Evolutionary conservation across 2,797 vertebrate species (phyloP), one percentile per base, ranked within the genome.

Genomic region (Saxicola maurus): DNA sequence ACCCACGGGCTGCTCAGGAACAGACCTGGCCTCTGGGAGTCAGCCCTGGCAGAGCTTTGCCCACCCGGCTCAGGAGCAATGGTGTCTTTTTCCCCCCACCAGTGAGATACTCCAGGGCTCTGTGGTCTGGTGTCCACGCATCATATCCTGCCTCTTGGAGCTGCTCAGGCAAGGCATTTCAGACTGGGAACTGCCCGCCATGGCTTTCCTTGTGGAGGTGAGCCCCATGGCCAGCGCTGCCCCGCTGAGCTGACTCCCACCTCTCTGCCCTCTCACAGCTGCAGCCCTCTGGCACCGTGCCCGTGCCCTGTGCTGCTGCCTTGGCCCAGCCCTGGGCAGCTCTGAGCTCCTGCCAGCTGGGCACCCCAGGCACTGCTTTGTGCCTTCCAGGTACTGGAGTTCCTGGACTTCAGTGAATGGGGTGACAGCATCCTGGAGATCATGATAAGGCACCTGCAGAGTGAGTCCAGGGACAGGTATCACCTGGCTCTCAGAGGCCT

Each of bases 61-160:
- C 31, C 38, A 2, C 15, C 11, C 1, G 0, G 1, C 42, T 23
- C 51, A 11, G 42, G 51, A 19, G 0, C 1, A 1, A 17, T 7
- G 28, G 23, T 24, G 30, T 25, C 52, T 56, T 66, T 57, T 16
- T n/a, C 19, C 6, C 30, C 35, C 43, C 0, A 0, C 13, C 62
- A 78, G 76, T n/a, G n/a, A n/a, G n/a, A n/a, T n/a, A n/a, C n/a
- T n/a, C n/a, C n/a, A n/a, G n/a, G n/a, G n/a, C n/a, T n/a, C n/a
- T n/a, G n/a, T n/a, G n/a, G n/a, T n/a, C n/a, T n/a, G n/a, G n/a
- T n/a, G n/a, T n/a, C n/a, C n/a, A n/a, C n/a, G n/a, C n/a, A n/a
- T n/a, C n/a, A n/a, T n/a, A n/a, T n/a, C n/a, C n/a, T n/a, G n/a
- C n/a, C n/a, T n/a, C n/a, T n/a, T n/a, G n/a, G n/a, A n/a, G n/a